Conservation (phyloP, 92 coral and sea anemone genomes). For the Zoanthus sociatus region DNA sequence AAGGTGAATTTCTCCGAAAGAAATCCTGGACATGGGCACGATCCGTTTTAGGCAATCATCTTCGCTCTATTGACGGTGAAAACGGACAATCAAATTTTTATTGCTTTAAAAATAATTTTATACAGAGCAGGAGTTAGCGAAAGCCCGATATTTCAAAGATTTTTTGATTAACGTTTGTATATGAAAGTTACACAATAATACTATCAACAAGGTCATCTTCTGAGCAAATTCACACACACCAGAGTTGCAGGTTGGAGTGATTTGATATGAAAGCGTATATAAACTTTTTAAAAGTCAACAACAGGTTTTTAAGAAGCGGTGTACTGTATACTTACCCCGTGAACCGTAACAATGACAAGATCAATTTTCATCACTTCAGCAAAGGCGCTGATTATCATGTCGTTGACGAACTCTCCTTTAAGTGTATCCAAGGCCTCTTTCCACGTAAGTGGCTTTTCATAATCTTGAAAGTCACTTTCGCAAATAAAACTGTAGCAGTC, state of each 20-base stretch:
- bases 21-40: slow-evolving; percentile 3
- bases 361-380: slow-evolving; percentile 43
- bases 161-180: neutral
- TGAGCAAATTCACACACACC: neutral
- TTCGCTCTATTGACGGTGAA: slow-evolving; percentile 21
- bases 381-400: slow-evolving; percentile 50
- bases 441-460: slow-evolving; percentile 44
- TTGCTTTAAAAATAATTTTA: neutral
- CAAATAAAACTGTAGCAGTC: slow-evolving; percentile 48
- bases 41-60: slow-evolving; percentile 24
- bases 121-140: neutral
- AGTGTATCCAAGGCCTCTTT: slow-evolving; percentile 50
- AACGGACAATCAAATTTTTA: neutral
- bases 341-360: slow-evolving; percentile 47
- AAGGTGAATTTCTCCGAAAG: slow-evolving; percentile 19
- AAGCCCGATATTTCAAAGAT: neutral
- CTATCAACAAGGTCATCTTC: slow-evolving; percentile 8
- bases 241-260: neutral
- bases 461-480: slow-evolving; percentile 48
- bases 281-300: neutral
- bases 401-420: slow-evolving; percentile 46
- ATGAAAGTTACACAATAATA: neutral
- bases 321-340: slow-evolving; percentile 36
- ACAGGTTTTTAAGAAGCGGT: neutral
- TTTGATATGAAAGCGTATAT: slow-evolving; percentile 3